phyloP scores from a whole-genome alignment of 2,888 invertebrate species.

The Epirrita christyi region DNA sequence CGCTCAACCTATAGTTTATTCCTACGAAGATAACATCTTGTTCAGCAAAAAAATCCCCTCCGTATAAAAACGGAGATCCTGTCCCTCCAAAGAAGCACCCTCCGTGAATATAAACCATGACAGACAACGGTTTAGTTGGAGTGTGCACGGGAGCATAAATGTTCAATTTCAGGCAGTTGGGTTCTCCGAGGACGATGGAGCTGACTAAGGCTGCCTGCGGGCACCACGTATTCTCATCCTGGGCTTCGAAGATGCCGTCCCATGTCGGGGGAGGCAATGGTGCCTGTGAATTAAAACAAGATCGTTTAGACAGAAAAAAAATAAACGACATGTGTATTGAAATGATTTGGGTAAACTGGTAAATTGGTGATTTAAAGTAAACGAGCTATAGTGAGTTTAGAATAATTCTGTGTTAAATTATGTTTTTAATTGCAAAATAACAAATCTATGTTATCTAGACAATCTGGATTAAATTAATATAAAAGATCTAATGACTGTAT shows the following conservation, averaged over 20 bases:
- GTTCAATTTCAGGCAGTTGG: constrained; percentile 72
- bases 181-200: constrained; percentile 53
- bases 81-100: constrained; percentile 86
- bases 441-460: no score
- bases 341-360: no score
- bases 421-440: no score
- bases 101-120: constrained; percentile 87
- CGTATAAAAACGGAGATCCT: constrained; percentile 84
- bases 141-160: constrained; percentile 61
- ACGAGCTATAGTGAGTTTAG: no score
- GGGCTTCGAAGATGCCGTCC: constrained; percentile 70
- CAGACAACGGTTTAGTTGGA: constrained; percentile 65
- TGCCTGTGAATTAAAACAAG: constrained; percentile 51
- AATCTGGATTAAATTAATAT: no score
- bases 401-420: no score
- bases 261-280: constrained; percentile 71
- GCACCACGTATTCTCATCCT: constrained; percentile 71
- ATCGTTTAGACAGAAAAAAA: no score
- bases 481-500: no score
- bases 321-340: no score
- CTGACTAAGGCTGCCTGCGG: constrained; percentile 63
- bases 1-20: constrained; percentile 84
- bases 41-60: constrained; percentile 85
- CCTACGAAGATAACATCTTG: constrained; percentile 85
- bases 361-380: no score